Evolutionary conservation across 2,888 invertebrate species (phyloP).

Genomic region (Hemistola chrysoprasaria): DNA sequence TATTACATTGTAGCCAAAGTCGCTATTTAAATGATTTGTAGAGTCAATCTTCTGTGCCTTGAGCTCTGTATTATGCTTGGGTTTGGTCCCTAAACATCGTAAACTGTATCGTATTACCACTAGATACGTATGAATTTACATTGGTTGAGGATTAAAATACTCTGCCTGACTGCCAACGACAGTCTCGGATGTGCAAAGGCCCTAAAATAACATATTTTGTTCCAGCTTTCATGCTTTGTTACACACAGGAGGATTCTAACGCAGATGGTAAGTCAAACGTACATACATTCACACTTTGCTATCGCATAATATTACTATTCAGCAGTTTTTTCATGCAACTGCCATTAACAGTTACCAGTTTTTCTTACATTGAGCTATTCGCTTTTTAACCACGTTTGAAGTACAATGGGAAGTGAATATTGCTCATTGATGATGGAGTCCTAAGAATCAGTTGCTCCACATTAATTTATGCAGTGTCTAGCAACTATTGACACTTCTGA

Average conservation of each 20-base stretch:
- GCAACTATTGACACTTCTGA: conserved; percentile 4
- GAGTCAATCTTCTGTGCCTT: too few relatives aligned
- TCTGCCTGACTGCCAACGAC: too few relatives aligned
- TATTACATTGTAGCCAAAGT: too few relatives aligned
- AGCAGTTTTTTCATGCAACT: conserved; percentile 66
- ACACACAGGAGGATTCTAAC: conserved; percentile 95
- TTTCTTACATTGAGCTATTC: conserved; percentile 58
- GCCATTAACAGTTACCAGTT: conserved; percentile 65
- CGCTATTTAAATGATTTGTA: too few relatives aligned
- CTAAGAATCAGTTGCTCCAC: conserved; percentile 3
- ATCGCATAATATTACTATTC: conserved; percentile 65
- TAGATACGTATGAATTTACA: too few relatives aligned
- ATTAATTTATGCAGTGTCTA: conserved; percentile 1
- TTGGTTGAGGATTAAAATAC: too few relatives aligned
- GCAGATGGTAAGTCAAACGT: conserved; percentile 89
- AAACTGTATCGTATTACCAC: too few relatives aligned
- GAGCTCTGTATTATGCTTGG: too few relatives aligned
- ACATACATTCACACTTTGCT: conserved; percentile 42
- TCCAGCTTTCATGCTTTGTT: conserved; percentile 97
- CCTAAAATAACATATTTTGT: conserved; percentile 79
- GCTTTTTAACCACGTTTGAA: conserved; percentile 63
- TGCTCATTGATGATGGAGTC: conserved; percentile 31
- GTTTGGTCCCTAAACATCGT: too few relatives aligned
- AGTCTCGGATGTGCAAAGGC: too few relatives aligned
- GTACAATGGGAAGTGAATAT: conserved; percentile 38